Percentiles rank a stretch among this genome's conserved stretches.
These are phyloP conservation scores for Corynorhinus townsendii DNA, from an alignment of 2,113 vertebrate genomes.

Conservation along the genomic window DNA sequence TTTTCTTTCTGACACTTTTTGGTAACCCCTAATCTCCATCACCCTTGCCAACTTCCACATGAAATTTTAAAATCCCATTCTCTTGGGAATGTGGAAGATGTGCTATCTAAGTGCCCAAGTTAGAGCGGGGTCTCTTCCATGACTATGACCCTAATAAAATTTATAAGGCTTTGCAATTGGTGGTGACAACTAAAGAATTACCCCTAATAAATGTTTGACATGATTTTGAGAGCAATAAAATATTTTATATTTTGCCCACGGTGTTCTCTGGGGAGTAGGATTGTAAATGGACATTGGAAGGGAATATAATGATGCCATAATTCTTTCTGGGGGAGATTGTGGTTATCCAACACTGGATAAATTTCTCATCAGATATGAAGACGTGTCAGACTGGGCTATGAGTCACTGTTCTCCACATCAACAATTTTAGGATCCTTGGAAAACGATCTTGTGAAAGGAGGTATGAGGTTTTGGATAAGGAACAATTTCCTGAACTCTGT, in stretches of 20 bases:
- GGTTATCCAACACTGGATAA: constrained; percentile 49
- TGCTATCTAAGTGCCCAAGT: constrained; percentile 38
- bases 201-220: constrained; percentile 78
- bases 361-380: constrained; percentile 39
- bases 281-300: constrained; percentile 51
- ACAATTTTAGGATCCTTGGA: background rate
- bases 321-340: constrained; percentile 63
- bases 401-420: background rate
- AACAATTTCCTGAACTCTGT: constrained; percentile 4
- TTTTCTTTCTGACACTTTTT: accelerated
- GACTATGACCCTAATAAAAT: constrained; percentile 69
- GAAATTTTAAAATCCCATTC: constrained; percentile 36
- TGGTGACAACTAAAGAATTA: constrained; percentile 74
- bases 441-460: background rate
- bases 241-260: constrained; percentile 69
- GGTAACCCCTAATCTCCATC: constrained; percentile 5
- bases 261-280: constrained; percentile 66
- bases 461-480: background rate
- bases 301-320: constrained; percentile 61
- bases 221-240: constrained; percentile 74
- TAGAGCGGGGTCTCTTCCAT: constrained; percentile 25
- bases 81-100: constrained; percentile 43
- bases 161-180: constrained; percentile 65
- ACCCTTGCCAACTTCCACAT: constrained; percentile 15
- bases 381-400: background rate